Conservation (phyloP, 2,888 invertebrate genomes). For the Miltochrista miniata region DNA sequence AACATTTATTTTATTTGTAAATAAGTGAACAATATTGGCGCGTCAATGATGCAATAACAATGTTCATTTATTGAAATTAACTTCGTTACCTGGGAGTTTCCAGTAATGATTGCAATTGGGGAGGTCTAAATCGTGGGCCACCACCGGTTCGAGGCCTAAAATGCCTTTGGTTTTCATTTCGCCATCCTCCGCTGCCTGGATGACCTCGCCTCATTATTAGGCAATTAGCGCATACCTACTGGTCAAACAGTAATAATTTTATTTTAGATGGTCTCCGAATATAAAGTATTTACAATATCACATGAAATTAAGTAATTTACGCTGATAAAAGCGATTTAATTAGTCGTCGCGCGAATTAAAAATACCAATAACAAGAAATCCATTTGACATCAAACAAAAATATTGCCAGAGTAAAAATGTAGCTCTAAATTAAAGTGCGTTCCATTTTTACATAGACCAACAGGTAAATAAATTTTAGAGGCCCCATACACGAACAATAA, state of each 20-base stretch:
- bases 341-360: constrained; percentile 57
- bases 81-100: constrained; percentile 56
- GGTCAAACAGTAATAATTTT: constrained; percentile 4
- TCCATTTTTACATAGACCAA: no score
- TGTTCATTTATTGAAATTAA: constrained; percentile 1
- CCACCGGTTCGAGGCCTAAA: constrained; percentile 67
- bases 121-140: constrained; percentile 58
- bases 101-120: constrained; percentile 48
- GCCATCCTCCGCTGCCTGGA: constrained; percentile 70
- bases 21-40: constrained; percentile 43
- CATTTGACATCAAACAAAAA: constrained; percentile 43
- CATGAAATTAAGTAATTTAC: constrained; percentile 12
- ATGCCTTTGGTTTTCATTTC: constrained; percentile 70
- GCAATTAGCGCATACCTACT: constrained; percentile 56
- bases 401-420: constrained; percentile 27
- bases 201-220: constrained; percentile 79
- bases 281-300: constrained; percentile 14
- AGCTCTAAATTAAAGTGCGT: constrained; percentile 4
- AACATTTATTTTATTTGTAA: no score
- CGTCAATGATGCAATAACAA: constrained; percentile 48
- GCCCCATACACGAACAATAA: no score
- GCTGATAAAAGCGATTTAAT: constrained; percentile 47
- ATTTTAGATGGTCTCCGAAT: constrained; percentile 14
- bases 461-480: no score
- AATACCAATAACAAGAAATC: constrained; percentile 44